Evolutionary conservation across 2,888 invertebrate genomes (phyloP), one percentile per base, ranked within the genome.

Genomic region (Octodonta nipae): DNA sequence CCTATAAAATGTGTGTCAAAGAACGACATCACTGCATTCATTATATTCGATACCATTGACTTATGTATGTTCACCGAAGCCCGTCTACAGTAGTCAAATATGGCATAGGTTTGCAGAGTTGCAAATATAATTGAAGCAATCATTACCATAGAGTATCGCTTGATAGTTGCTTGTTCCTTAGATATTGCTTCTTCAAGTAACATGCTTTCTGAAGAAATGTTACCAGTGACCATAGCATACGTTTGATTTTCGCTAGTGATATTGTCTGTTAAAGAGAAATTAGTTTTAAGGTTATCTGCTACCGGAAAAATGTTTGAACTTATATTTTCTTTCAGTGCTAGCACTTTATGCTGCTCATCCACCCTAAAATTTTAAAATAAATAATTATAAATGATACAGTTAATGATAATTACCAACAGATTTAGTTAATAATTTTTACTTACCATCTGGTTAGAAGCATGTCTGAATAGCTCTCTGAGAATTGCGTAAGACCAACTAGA

Each of bases 51-150:
- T 3, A 46, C 41, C 48, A 52, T 52, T 6, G 41, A 37, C 34
- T 49, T 49, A 37, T 54, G 54, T 3, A 52, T 25, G 11, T 46
- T 52, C 4, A 49, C 44, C 0, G 54, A 54, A 85, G 67, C 67
- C 87, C 70, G n/a, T 80, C 77, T 30, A 84, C 86, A 2, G 79
- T 79, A 63, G 86, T 82, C 33, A 81, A 63, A 40, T 78, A 80
- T 1, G 79, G 82, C 25, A 26, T 40, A 46, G 2, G 40, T 34
- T 34, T 44, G 34, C 5, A 35, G 27, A 14, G 46, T 30, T 15
- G 36, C 36, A 11, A 43, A 30, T 22, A 35, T 6, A 11, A 37
- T 33, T 3, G 40, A 33, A 4, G 32, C 15, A 2, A 33, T 12
- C 8, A 46, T 39, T 37, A 45, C 41, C 2, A 36, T n/a, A 1